Evolutionary conservation across 2,797 vertebrate genomes (phyloP).

Genomic region (Galago senegalensis): DNA sequence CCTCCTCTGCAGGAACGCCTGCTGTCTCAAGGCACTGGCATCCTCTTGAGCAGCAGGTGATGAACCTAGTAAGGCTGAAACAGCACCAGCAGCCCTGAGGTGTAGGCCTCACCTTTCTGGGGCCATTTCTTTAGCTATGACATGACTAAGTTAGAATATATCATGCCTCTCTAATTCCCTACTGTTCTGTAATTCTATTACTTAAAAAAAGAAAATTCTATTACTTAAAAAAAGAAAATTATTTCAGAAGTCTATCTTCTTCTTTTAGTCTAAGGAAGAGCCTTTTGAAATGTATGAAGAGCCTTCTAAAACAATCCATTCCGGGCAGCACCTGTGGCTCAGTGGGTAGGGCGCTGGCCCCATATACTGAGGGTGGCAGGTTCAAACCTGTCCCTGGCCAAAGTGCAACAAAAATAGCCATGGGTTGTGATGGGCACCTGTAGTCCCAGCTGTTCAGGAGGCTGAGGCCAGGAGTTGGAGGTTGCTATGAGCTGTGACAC

Average conservation of each 20-base stretch:
- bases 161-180: background rate
- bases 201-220: background rate
- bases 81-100: background rate
- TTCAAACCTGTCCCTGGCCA: too few relatives aligned
- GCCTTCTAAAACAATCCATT: conserved; percentile 36
- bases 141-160: background rate
- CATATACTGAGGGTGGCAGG: too few relatives aligned
- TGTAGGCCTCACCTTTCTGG: background rate
- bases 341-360: too few relatives aligned
- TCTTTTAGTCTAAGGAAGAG: background rate
- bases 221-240: background rate
- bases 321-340: too few relatives aligned
- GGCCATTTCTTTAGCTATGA: background rate
- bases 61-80: background rate
- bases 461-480: too few relatives aligned
- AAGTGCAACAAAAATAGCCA: too few relatives aligned
- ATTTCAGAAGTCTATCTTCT: background rate
- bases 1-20: background rate
- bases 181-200: conserved; percentile 21
- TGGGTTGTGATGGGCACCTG: too few relatives aligned
- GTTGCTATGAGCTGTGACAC: too few relatives aligned
- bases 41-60: background rate
- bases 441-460: too few relatives aligned
- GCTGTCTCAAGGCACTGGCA: background rate
- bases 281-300: background rate